Evolutionary conservation across 2,888 invertebrate species (phyloP).

Genomic region (Chymomyza caudatula): DNA sequence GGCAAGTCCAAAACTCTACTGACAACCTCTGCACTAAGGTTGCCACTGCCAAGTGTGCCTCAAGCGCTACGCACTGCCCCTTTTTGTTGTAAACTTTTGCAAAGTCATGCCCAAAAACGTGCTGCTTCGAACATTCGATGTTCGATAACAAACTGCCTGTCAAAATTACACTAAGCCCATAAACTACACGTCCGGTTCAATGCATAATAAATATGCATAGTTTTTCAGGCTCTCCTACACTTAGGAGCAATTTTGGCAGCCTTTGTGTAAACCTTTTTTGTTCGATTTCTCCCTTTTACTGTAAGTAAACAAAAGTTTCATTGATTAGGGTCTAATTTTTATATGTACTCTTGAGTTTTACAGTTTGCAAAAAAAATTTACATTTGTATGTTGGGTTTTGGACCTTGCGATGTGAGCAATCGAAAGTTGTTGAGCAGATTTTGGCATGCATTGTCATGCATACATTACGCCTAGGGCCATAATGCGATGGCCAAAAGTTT

Average conservation of each 20-base stretch:
- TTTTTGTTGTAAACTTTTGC: background rate
- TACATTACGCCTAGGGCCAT: slow-evolving; percentile 41
- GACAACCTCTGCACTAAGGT: background rate
- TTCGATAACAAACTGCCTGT: slow-evolving; percentile 20
- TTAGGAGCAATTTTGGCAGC: background rate
- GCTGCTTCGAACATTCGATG: background rate
- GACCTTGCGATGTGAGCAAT: slow-evolving; percentile 21
- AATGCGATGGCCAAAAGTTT: slow-evolving; percentile 17
- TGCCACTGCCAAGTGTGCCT: too few species aligned
- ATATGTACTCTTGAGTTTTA: slow-evolving; percentile 19
- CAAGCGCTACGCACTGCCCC: background rate
- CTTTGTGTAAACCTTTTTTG: slow-evolving; percentile 3
- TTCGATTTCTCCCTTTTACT: slow-evolving; percentile 19
- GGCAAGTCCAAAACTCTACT: background rate
- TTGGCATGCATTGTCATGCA: slow-evolving; percentile 39
- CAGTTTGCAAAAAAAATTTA: slow-evolving; percentile 35
- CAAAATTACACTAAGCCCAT: slow-evolving; percentile 9
- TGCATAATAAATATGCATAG: slow-evolving; percentile 15
- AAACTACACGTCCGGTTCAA: slow-evolving; percentile 2
- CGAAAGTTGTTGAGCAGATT: slow-evolving; percentile 37
- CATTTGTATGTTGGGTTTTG: slow-evolving; percentile 20
- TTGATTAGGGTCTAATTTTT: slow-evolving; percentile 66
- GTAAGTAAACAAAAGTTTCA: slow-evolving; percentile 56
- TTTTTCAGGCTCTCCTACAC: slow-evolving; percentile 14
- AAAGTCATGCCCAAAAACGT: background rate